Base-by-base conservation (phyloP, 1,140 invertebrate genomes). In the Theocolax elegans region DNA sequence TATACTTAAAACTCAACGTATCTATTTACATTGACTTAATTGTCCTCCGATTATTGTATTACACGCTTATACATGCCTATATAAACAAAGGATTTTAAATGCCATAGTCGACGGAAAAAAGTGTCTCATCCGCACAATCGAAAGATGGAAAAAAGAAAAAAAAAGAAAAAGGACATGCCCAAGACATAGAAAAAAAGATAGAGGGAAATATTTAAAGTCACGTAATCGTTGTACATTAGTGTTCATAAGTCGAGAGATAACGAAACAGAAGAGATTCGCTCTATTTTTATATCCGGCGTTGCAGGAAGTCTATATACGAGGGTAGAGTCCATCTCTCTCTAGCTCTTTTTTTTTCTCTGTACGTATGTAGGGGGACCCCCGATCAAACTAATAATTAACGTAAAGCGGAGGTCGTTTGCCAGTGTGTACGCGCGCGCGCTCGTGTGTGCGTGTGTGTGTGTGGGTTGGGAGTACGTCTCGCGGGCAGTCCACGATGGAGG, bases 351-450 rank as follows among this genome's bases (percentile, higher is more conserved):
- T 15, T 46, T 46, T 15, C n/a, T 46, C n/a, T 46, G 6, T 46
- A 4, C 12, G 6, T 15, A 8, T 46, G 44, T 15, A 12, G 19
- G 46, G 19, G 62, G 63, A 65, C 53, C 62, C 74, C 74, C 77
- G 77, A 77, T 77, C 65, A 73, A 77, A 77, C 75, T 79, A 79
- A 79, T 79, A 76, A 77, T 77, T 77, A 74, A 72, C 74, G 72
- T 73, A 75, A 79, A 79, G 77, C 76, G 76, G 72, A 68, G 74
- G 73, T 76, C 27, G 38, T 51, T n/a, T 31, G 23, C 38, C 6
- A 8, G 23, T 31, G 8, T 56, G 27, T 40, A 58, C 9, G 7
- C 23, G 35, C 29, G 13, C 31, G 29, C 35, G 23, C 25, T 29
- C 17, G 10, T 35, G 15, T 40, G 19, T 42, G n/a, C 19, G 21